Evolutionary conservation across 2,888 invertebrate genomes (phyloP).

Genomic region (Chromoteleia sp.): DNA sequence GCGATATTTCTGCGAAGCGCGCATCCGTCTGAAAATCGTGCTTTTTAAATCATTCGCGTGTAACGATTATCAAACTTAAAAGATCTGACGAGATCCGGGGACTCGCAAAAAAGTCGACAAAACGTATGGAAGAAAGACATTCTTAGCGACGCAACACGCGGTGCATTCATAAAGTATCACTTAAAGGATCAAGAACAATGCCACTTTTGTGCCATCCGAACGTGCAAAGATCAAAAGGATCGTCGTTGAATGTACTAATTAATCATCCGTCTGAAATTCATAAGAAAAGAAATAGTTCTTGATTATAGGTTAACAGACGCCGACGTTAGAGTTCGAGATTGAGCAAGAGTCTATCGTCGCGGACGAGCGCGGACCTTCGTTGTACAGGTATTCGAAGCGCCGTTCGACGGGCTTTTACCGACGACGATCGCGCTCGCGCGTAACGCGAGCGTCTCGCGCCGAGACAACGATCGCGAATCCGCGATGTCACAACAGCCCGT

Average conservation of each 20-base stretch:
- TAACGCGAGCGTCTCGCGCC: conserved; percentile 33
- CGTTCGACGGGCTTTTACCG: conserved; percentile 42
- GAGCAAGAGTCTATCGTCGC: conserved; percentile 60
- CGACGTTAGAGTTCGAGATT: conserved; percentile 42
- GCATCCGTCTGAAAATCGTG: conserved; percentile 3
- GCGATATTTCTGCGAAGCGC: conserved; percentile 3
- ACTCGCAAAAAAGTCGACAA: conserved; percentile 25
- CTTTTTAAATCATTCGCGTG: conserved; percentile 11
- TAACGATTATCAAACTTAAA: conserved; percentile 33
- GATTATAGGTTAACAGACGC: conserved; percentile 65
- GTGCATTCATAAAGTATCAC: conserved; percentile 47
- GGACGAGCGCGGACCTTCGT: conserved; percentile 66
- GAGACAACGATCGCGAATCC: conserved; percentile 33
- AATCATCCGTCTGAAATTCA: conserved; percentile 60
- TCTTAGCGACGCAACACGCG: conserved; percentile 7
- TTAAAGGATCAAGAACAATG: conserved; percentile 55
- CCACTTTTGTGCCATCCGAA: conserved; percentile 45
- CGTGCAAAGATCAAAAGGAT: conserved; percentile 55
- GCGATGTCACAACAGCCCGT: conserved; percentile 51
- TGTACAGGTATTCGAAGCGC: conserved; percentile 62
- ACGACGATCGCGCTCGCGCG: conserved; percentile 50
- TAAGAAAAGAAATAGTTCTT: conserved; percentile 64
- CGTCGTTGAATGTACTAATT: conserved; percentile 62
- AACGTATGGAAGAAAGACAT: conserved; percentile 25
- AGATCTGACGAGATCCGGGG: conserved; percentile 15